phyloP scores from a whole-genome alignment of 1,140 invertebrate species.

The Metaphire vulgaris region DNA sequence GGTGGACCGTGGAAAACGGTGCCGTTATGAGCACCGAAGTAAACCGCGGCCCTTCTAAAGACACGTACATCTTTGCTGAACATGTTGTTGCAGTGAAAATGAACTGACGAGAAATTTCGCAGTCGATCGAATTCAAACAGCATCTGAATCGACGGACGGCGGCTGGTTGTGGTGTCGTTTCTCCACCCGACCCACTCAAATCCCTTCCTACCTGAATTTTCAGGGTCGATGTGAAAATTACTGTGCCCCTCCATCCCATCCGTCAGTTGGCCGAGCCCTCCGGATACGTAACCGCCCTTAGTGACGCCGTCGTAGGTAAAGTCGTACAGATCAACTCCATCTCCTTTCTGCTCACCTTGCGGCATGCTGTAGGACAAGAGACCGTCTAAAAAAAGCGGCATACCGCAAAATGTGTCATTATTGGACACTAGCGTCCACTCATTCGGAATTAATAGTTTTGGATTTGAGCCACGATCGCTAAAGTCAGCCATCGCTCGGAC shows the following conservation, averaged over 20 bases:
- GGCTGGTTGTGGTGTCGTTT: constrained; percentile 59
- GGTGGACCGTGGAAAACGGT: constrained; percentile 45
- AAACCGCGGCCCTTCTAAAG: constrained; percentile 59
- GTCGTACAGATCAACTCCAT: constrained; percentile 66
- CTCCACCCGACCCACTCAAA: constrained; percentile 87
- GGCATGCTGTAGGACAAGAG: constrained; percentile 75
- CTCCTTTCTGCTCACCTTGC: constrained; percentile 67
- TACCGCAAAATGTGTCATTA: too few relatives aligned
- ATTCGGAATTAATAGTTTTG: too few relatives aligned
- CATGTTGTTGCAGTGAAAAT: constrained; percentile 71
- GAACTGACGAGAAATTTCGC: constrained; percentile 75
- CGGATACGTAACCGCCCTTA: constrained; percentile 53
- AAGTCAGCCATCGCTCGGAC: too few relatives aligned
- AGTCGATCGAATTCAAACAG: constrained; percentile 79
- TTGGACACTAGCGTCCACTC: too few relatives aligned
- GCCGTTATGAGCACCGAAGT: constrained; percentile 68
- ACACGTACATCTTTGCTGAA: constrained; percentile 64
- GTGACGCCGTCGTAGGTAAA: constrained; percentile 50
- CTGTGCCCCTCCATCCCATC: constrained; percentile 66
- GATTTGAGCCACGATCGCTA: too few relatives aligned
- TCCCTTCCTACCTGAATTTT: constrained; percentile 59
- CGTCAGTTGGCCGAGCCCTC: constrained; percentile 78
- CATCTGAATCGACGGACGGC: constrained; percentile 39
- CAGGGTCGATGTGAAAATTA: constrained; percentile 67
- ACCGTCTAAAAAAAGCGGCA: constrained; percentile 65